Percentiles rank a stretch among this genome's conserved stretches.
Evolutionary conservation across 2,888 invertebrate genomes (phyloP).

Genomic region (Oegoconia quadripuncta): DNA sequence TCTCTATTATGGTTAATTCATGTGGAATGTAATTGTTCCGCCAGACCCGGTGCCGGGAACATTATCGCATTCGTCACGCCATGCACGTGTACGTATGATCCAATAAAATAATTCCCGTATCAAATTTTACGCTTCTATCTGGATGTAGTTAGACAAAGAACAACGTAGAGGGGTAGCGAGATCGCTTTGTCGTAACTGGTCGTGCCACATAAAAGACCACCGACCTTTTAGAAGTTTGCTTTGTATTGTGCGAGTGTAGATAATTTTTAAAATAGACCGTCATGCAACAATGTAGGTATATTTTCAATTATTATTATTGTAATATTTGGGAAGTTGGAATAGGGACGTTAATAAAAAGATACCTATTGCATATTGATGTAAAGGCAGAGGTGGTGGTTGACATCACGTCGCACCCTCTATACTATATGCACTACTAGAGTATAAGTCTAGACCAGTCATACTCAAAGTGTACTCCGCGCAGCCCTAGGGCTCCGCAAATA

Average conservation of each 20-base stretch:
- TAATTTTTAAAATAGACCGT: constrained; percentile 51
- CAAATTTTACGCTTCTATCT: constrained; percentile 77
- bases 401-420: too few species aligned
- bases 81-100: constrained; percentile 75
- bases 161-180: constrained; percentile 54
- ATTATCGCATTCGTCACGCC: constrained; percentile 76
- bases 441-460: too few species aligned
- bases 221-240: constrained; percentile 56
- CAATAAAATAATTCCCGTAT: constrained; percentile 79
- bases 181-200: constrained; percentile 75
- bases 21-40: constrained; percentile 74
- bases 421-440: too few species aligned
- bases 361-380: too few species aligned
- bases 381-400: too few species aligned
- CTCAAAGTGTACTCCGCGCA: too few species aligned
- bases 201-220: constrained; percentile 61
- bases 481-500: too few species aligned
- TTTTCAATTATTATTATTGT: constrained; percentile 29
- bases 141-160: constrained; percentile 74
- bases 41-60: constrained; percentile 53
- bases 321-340: constrained; percentile 7
- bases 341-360: too few species aligned
- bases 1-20: constrained; percentile 69
- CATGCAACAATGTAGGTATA: constrained; percentile 47
- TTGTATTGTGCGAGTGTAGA: constrained; percentile 55